phyloP scores from a whole-genome alignment of 2,113 vertebrate genomes.

The Hyperopisus bebe region DNA sequence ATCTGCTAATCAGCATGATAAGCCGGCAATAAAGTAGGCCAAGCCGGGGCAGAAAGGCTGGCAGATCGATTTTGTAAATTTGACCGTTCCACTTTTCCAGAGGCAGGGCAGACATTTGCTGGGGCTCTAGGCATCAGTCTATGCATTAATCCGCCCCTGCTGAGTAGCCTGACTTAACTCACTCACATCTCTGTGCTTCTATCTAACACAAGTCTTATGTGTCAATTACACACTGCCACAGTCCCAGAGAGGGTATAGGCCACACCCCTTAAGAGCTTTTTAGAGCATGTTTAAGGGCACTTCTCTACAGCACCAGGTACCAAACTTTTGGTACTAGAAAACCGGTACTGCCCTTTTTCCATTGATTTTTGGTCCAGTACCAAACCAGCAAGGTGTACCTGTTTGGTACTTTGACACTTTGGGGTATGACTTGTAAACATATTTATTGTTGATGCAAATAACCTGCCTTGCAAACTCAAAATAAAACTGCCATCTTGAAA shows the following conservation, averaged over 20 bases:
- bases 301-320: not conserved
- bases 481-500: too few species aligned
- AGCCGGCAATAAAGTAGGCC: not conserved
- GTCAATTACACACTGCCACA: not conserved
- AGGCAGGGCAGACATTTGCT: not conserved
- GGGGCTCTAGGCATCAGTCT: not conserved
- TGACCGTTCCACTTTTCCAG: not conserved
- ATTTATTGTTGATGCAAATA: not conserved
- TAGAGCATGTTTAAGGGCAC: not conserved
- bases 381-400: not conserved
- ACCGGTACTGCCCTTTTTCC: not conserved
- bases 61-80: not conserved
- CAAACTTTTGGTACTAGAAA: not conserved
- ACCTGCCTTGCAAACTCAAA: too few species aligned
- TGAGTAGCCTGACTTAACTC: not conserved
- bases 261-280: not conserved
- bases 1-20: not conserved
- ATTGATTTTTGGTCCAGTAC: not conserved
- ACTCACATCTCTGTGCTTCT: not conserved
- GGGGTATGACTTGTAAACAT: not conserved
- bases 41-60: not conserved
- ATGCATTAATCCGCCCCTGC: not conserved
- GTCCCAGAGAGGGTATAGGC: not conserved
- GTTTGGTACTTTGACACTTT: not conserved
- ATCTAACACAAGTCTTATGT: too few species aligned